Conservation (phyloP, 2,113 vertebrate genomes). For the Toxotes jaculatrix region DNA sequence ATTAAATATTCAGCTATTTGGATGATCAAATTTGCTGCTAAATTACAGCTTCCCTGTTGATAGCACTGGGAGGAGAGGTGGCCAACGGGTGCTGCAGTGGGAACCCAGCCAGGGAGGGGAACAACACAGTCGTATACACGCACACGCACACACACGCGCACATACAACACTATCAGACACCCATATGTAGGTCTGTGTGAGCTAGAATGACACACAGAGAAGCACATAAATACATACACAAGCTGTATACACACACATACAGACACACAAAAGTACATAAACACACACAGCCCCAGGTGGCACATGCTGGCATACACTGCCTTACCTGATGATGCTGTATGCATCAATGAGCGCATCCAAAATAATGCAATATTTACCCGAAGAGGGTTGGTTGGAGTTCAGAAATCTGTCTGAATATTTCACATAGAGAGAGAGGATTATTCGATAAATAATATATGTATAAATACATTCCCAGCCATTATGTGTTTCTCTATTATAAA, state of each 20-base stretch:
- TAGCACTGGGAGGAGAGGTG: constrained; percentile 68
- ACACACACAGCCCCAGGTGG: constrained; percentile 77
- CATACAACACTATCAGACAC: constrained; percentile 40
- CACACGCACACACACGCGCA: constrained; percentile 22
- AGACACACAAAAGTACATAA: constrained; percentile 20
- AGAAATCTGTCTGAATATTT: constrained; percentile 40
- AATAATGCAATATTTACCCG: constrained; percentile 71
- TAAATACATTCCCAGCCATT: constrained; percentile 19
- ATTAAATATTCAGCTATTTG: constrained; percentile 88
- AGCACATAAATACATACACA: constrained; percentile 25
- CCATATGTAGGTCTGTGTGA: constrained; percentile 40
- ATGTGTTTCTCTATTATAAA: constrained; percentile 15
- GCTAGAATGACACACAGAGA: constrained; percentile 23
- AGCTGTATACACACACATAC: constrained; percentile 26
- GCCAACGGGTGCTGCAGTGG: constrained; percentile 58
- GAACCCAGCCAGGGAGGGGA: constrained; percentile 49
- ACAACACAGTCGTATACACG: not conserved
- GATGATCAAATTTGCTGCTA: constrained; percentile 83
- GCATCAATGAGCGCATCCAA: constrained; percentile 70
- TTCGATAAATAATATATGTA: constrained; percentile 48
- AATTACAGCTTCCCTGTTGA: constrained; percentile 82
- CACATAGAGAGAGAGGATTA: constrained; percentile 51
- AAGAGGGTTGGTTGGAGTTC: constrained; percentile 48
- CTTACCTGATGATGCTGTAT: constrained; percentile 76
- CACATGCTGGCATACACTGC: constrained; percentile 65